A percentile compares a stretch with the other conserved stretches of the same genome.
Conservation (phyloP, 2,888 invertebrate genomes). For the Amphipyra tragopoginis region DNA sequence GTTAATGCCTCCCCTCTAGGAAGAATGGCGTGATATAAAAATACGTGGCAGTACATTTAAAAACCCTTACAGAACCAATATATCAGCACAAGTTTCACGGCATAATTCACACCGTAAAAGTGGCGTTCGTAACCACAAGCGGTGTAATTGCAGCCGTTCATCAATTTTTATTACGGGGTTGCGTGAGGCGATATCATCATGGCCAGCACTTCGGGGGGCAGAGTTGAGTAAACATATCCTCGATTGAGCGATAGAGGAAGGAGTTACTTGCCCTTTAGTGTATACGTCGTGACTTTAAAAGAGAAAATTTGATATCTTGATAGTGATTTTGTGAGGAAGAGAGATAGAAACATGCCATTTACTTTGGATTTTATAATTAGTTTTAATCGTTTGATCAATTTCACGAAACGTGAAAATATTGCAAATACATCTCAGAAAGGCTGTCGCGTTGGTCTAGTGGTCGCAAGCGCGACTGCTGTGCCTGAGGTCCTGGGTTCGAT, state of each 20-base stretch:
- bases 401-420: too few relatives aligned
- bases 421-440: too few relatives aligned
- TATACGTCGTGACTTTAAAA: neutral
- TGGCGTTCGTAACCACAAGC: conserved; percentile 54
- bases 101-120: conserved; percentile 59
- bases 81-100: conserved; percentile 51
- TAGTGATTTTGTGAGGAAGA: too few relatives aligned
- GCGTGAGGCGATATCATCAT: conserved; percentile 67
- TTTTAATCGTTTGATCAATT: too few relatives aligned
- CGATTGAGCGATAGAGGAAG: neutral
- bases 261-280: neutral
- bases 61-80: conserved; percentile 28
- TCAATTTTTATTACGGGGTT: conserved; percentile 78
- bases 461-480: too few relatives aligned
- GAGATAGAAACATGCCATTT: too few relatives aligned
- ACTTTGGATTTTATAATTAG: too few relatives aligned
- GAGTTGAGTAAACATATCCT: conserved; percentile 31
- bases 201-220: conserved; percentile 20
- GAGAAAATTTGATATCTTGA: neutral
- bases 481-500: too few relatives aligned
- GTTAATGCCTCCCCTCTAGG: too few relatives aligned
- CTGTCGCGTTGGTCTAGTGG: too few relatives aligned
- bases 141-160: conserved; percentile 70
- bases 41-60: conserved; percentile 10
- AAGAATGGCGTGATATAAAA: neutral